Evolutionary conservation across 1,140 invertebrate species (phyloP), one percentile per base, ranked within the genome.

Genomic region (Drusus annulatus): DNA sequence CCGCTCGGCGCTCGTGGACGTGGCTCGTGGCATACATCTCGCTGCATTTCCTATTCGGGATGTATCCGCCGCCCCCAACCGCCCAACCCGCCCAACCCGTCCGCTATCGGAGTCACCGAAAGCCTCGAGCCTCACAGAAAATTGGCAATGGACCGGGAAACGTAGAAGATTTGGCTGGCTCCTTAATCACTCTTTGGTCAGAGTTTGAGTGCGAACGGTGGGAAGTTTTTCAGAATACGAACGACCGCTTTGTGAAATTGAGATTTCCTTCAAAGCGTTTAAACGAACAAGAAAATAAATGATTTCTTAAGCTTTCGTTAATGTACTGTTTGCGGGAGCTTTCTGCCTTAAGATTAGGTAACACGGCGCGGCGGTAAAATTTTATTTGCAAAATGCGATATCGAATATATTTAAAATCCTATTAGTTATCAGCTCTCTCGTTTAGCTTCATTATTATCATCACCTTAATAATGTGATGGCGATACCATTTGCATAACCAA

Each of bases 121-220:
- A 31, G 65, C 65, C 21, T 36, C 76, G 81, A 62, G 78, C n/a
- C 71, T 76, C 23, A 19, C 54, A 50, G 65, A 74, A 80, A 77
- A 78, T 77, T 80, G 81, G 75, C 78, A 79, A 76, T 56, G 36
- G 56, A 80, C 58, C 77, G 56, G n/a, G 45, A 52, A 54, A 23
- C 63, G 60, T 23, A 76, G 54, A 69, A 76, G 73, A 79, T 69
- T 79, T 78, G 28, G 58, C 71, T 50, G 21, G 50, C 65, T 82
- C 78, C 76, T 79, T 82, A 82, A 82, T 82, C 80, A 82, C 80
- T 58, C 80, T 62, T 62, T 52, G 51, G 65, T 25, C 65, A 54
- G 71, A 81, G 65, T 78, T 81, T 19, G 56, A 52, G 54, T 25
- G 45, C 56, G 52, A 58, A 78, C 54, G 75, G 58, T 62, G 71